Evolutionary conservation across 2,888 invertebrate genomes (phyloP).

Genomic region (Monoplex corrugatus): DNA sequence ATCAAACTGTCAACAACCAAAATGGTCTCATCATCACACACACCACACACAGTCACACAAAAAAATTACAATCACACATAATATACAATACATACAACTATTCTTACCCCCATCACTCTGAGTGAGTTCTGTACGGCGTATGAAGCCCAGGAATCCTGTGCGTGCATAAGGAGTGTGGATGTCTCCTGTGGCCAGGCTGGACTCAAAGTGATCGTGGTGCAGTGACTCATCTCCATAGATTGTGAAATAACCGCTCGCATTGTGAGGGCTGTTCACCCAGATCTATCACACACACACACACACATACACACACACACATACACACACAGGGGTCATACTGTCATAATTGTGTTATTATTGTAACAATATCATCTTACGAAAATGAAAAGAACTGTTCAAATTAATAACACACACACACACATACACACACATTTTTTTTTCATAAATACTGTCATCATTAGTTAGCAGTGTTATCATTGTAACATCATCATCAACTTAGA

Average conservation of each 20-base stretch:
- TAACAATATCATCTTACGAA: too few species aligned
- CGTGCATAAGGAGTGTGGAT: constrained; percentile 91
- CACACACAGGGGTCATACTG: too few species aligned
- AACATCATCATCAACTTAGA: too few species aligned
- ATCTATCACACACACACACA: constrained; percentile 66
- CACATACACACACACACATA: background rate
- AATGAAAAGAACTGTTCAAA: too few species aligned
- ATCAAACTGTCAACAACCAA: too few species aligned
- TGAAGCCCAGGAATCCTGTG: constrained; percentile 98
- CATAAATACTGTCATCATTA: too few species aligned
- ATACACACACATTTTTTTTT: constrained; percentile 3
- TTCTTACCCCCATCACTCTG: constrained; percentile 87
- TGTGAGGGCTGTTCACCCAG: constrained; percentile 88
- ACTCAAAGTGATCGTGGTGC: constrained; percentile 93
- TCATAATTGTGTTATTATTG: too few species aligned
- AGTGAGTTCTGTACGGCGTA: constrained; percentile 94
- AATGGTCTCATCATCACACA: background rate
- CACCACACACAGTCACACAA: too few species aligned
- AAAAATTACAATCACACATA: too few species aligned
- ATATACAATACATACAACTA: too few species aligned
- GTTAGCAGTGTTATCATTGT: too few species aligned
- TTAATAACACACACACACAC: background rate
- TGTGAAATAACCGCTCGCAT: constrained; percentile 98
- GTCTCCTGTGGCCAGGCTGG: constrained; percentile 96
- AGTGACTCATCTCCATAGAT: constrained; percentile 92